These are phyloP conservation scores for Drosophila oshimai DNA, from an alignment of 1,140 invertebrate genomes.

Conservation along the genomic window DNA sequence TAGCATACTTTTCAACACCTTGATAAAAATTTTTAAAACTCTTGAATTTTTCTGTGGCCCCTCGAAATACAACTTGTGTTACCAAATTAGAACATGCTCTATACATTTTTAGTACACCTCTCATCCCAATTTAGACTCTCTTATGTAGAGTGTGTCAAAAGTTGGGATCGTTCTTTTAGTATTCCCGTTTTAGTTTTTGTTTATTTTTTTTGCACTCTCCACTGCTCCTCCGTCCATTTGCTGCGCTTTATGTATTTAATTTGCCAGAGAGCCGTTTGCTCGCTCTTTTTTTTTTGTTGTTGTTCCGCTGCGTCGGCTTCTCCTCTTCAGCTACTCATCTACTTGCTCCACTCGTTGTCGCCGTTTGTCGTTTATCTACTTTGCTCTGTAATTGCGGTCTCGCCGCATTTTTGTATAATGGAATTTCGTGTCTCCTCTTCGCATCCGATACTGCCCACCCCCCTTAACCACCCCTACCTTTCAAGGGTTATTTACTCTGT, in stretches of 20 bases:
- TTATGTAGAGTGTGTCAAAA: constrained; percentile 12
- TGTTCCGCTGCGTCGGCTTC: neutral
- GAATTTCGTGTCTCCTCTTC: constrained; percentile 2
- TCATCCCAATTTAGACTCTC: neutral
- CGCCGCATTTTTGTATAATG: constrained; percentile 46
- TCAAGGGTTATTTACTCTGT: neutral
- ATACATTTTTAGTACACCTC: too few species aligned
- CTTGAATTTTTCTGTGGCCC: too few species aligned
- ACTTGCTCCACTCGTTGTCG: constrained; percentile 34
- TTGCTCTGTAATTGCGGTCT: constrained; percentile 49
- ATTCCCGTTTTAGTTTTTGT: constrained; percentile 27
- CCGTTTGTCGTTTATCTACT: constrained; percentile 49
- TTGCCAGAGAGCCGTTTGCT: constrained; percentile 32
- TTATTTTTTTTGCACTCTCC: constrained; percentile 25
- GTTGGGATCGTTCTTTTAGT: constrained; percentile 1
- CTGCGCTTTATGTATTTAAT: constrained; percentile 42
- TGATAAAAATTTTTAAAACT: too few species aligned
- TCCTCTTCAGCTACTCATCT: constrained; percentile 14
- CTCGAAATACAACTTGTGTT: too few species aligned
- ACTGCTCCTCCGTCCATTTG: constrained; percentile 16
- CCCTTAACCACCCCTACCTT: neutral
- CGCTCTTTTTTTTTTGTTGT: too few species aligned
- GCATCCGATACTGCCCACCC: neutral
- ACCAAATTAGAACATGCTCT: too few species aligned
- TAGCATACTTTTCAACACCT: too few species aligned